Evolutionary conservation across 2,888 invertebrate species (phyloP).

Genomic region (Lycophotia porphyrea): DNA sequence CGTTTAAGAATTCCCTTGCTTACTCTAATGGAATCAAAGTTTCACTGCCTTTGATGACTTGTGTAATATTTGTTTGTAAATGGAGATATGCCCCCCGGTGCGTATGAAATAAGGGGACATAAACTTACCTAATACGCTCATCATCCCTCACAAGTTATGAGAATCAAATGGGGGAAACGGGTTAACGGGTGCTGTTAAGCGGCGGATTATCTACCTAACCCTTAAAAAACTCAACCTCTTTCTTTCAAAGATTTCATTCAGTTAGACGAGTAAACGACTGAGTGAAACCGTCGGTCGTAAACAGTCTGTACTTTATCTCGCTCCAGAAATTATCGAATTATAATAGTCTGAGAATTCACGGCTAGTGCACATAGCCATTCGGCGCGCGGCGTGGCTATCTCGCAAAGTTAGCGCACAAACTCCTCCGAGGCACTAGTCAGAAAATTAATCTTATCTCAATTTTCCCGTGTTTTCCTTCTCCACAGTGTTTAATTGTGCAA

Average conservation of each 20-base stretch:
- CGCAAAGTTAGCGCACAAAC: conserved; percentile 76
- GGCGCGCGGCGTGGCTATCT: conserved; percentile 73
- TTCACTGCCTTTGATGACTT: conserved; percentile 35
- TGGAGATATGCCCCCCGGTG: conserved; percentile 18
- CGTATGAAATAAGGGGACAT: conserved; percentile 42
- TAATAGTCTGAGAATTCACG: conserved; percentile 65
- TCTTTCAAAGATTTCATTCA: conserved; percentile 31
- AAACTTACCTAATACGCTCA: conserved; percentile 50
- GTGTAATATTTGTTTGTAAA: conserved; percentile 51
- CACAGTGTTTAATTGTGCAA: conserved; percentile 85
- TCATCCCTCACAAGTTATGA: conserved; percentile 51
- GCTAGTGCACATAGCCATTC: conserved; percentile 66
- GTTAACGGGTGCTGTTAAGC: conserved; percentile 44
- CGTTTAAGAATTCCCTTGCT: not conserved
- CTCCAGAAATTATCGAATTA: conserved; percentile 65
- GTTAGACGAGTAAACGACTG: conserved; percentile 9
- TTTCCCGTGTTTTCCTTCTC: conserved; percentile 84
- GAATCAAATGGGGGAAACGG: conserved; percentile 43
- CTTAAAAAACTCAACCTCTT: conserved; percentile 36
- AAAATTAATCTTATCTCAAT: conserved; percentile 88
- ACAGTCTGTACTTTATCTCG: conserved; percentile 27
- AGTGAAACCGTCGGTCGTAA: conserved; percentile 14
- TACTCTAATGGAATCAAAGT: conserved; percentile 39
- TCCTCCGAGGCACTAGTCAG: conserved; percentile 80
- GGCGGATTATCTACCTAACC: conserved; percentile 33